Base-by-base conservation (phyloP, 2,113 vertebrate species). In the Bucco capensis region DNA sequence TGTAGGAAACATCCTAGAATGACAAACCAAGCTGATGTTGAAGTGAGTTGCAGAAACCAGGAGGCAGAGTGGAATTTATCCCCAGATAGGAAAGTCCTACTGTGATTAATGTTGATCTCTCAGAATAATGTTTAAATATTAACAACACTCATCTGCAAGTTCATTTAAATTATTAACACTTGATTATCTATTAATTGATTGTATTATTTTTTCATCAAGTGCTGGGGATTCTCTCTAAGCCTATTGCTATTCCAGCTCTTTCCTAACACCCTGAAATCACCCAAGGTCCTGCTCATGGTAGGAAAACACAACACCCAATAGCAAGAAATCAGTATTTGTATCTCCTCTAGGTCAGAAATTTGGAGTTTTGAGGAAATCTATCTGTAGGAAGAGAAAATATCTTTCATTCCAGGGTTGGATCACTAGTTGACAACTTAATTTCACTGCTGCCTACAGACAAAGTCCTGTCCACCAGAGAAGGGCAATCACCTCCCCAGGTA, bases 181-280 rank as follows among this genome's bases (percentile, higher is more conserved):
- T 82, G 77, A 92, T 90, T 87, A 84, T 44, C 70, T 90, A 83
- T 93, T 95, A 84, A 94, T 89, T 82, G 80, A 71, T 92, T 61
- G 53, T 72, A 92, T 91, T 69, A 79, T 94, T 87, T 94, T 95
- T 93, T 89, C 73, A 93, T 92, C 77, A 84, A 82, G 54, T 49
- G 77, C 57, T 75, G 73, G 33, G 81, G 57, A 38, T 72, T 64
- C 57, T 82, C 40, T 28, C 47, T 22, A 40, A 78, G 44, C 57
- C 21, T 87, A 30, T 6, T 54, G 38, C 19, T 54, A 10, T 31
- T 78, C n/a, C 57, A 58, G 35, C 38, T 77, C 53, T 38, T 73
- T 53, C 42, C 22, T 9, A 7, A 25, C 25, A 21, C 4, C 1
- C 47, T 11, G 51, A 58, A 38, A 42, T 46, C 44, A 37, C 30